phyloP scores from a whole-genome alignment of 2,888 invertebrate genomes.

The Acronicta psi region DNA sequence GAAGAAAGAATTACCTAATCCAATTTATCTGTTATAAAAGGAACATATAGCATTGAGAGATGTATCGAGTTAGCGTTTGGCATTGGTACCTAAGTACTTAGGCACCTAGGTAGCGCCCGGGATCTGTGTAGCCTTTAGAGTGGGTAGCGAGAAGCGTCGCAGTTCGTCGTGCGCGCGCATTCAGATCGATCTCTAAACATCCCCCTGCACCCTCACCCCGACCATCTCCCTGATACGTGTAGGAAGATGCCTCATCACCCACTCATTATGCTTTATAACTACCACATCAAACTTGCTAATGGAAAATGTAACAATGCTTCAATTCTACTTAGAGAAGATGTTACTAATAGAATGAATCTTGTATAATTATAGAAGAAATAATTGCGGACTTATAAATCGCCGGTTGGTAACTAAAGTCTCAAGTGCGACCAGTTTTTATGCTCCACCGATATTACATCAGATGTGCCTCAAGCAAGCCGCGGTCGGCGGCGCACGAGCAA shows the following conservation, averaged over 20 bases:
- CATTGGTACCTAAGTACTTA: constrained; percentile 48
- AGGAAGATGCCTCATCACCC: constrained; percentile 69
- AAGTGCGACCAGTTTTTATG: constrained; percentile 80
- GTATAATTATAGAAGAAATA: constrained; percentile 52
- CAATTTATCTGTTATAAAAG: not conserved
- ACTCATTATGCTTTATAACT: constrained; percentile 67
- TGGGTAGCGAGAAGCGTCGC: constrained; percentile 57
- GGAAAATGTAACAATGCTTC: too few species aligned
- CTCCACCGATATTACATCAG: constrained; percentile 70
- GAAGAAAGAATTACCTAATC: not conserved
- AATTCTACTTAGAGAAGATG: constrained; percentile 7
- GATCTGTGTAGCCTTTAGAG: constrained; percentile 69
- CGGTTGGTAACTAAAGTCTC: constrained; percentile 68
- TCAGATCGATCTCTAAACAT: constrained; percentile 78
- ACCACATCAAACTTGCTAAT: constrained; percentile 23
- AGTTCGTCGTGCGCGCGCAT: constrained; percentile 75
- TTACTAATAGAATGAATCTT: constrained; percentile 24
- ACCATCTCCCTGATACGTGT: constrained; percentile 66
- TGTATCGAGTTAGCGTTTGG: constrained; percentile 44
- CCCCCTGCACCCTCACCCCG: constrained; percentile 56
- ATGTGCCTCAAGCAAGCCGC: constrained; percentile 60
- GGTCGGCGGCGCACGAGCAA: constrained; percentile 39
- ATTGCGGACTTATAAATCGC: constrained; percentile 52
- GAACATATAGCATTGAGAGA: not conserved
- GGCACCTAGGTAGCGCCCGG: constrained; percentile 57